Percentiles rank a stretch among this genome's conserved stretches.
These are phyloP conservation scores for Sogatella furcifera DNA, from an alignment of 1,140 invertebrate genomes.

Conservation along the genomic window DNA sequence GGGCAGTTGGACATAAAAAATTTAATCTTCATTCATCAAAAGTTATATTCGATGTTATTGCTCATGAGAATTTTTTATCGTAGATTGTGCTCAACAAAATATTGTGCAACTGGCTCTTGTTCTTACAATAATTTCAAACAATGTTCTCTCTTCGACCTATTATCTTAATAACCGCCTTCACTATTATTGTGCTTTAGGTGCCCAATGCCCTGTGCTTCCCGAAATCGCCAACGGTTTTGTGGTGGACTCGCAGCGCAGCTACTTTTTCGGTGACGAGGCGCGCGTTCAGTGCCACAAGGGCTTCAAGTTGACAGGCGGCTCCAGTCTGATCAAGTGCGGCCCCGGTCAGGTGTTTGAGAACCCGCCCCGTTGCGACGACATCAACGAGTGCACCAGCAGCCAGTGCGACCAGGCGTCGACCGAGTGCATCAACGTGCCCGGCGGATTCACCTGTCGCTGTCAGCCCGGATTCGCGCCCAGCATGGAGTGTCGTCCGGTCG, in stretches of 20 bases:
- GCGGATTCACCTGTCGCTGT: slow-evolving; percentile 88
- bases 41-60: no score
- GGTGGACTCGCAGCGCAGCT: slow-evolving; percentile 58
- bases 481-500: slow-evolving; percentile 78
- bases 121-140: no score
- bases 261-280: slow-evolving; percentile 83
- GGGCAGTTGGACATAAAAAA: no score
- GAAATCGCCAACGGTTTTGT: slow-evolving; percentile 76
- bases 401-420: slow-evolving; percentile 86
- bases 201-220: slow-evolving; percentile 70
- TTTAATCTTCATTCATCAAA: no score
- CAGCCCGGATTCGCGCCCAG: slow-evolving; percentile 72
- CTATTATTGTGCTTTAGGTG: slow-evolving; percentile 38
- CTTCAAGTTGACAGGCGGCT: slow-evolving; percentile 72
- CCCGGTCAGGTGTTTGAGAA: slow-evolving; percentile 74
- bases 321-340: slow-evolving; percentile 81
- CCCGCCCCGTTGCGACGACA: slow-evolving; percentile 79
- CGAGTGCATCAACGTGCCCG: slow-evolving; percentile 81
- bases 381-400: slow-evolving; percentile 83
- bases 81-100: no score
- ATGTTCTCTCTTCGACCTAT: no score
- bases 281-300: slow-evolving; percentile 86
- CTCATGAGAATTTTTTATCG: no score
- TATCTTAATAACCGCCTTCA: no score
- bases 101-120: no score